Evolutionary conservation across 2,797 vertebrate genomes (phyloP), one percentile per base, ranked within the genome.

Genomic region (Oreonectes daqikongensis): DNA sequence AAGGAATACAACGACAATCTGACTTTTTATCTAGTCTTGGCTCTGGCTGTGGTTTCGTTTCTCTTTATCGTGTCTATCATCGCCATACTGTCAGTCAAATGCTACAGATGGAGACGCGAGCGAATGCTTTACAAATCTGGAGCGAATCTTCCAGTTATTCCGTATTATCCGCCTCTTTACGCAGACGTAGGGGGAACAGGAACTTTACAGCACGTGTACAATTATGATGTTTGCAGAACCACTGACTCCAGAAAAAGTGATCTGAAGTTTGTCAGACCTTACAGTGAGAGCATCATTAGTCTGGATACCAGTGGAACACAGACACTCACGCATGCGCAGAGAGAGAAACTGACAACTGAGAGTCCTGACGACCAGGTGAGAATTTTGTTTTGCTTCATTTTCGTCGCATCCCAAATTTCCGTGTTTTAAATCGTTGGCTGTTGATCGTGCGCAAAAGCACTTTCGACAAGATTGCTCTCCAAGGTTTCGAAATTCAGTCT

Each of bases 231-330:
- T 17, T 87, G 79, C 26, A 80, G 86, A 30, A 89, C 86, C 2
- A 77, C 84, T 15, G 85, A 85, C 61, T 89, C 85, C 0, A 78
- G 74, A 32, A 84, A 83, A 70, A 89, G 85, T 55, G 82, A 87
- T 4, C 14, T 86, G 28, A 88, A 86, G 30, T 89, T 86, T 72
- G 52, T 76, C 42, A 84, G 85, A 68, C 84, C 86, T 74, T 81
- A 80, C 77, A 77, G 0, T 79, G 84, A 75, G 81, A 83, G 10
- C 86, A 38, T 72, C 20, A 53, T 53, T 53, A 53, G 50, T 53
- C 50, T 53, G 50, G 50, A 53, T 20, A 53, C n/a, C 50, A 53
- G 20, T 12, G 50, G 50, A 24, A 24, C 50, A 24, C 50, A 53
- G 10, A 53, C 50, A 24, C 50, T 53, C 10, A 53, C 50, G 11